Conservation (phyloP, 2,113 vertebrate genomes). For the Phycodurus eques region DNA sequence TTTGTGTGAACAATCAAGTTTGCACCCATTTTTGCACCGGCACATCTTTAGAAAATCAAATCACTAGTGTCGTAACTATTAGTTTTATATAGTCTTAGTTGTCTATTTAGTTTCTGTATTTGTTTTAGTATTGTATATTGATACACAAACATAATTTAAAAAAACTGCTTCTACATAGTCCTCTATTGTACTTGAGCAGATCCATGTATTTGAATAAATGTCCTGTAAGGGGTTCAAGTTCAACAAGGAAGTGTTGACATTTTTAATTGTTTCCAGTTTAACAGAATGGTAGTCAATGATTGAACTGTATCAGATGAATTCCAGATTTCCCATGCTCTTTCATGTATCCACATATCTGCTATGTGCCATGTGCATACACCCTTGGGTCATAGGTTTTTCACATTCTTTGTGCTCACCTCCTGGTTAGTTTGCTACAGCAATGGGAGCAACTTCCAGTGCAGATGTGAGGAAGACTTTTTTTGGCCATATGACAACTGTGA, state of each 20-base stretch:
- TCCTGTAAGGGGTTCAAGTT: neutral
- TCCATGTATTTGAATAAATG: neutral
- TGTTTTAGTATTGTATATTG: too few species aligned
- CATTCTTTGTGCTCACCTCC: neutral
- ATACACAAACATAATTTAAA: too few species aligned
- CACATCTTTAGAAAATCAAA: too few species aligned
- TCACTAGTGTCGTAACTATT: too few species aligned
- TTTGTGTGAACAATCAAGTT: too few species aligned
- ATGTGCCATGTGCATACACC: neutral
- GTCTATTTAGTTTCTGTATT: too few species aligned
- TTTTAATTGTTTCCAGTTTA: neutral
- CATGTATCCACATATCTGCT: neutral
- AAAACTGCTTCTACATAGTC: too few species aligned
- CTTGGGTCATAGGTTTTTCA: neutral
- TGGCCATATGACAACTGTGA: constrained; percentile 52
- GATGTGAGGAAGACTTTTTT: constrained; percentile 57
- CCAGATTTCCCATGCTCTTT: neutral
- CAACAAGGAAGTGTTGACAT: neutral
- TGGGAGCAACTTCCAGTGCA: constrained; percentile 50
- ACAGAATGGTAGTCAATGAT: neutral
- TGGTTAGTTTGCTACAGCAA: constrained; percentile 52
- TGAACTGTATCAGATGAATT: neutral
- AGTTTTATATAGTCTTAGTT: too few species aligned
- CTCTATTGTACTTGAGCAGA: too few species aligned
- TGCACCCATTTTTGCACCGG: too few species aligned